phyloP scores from a whole-genome alignment of 2,888 invertebrate genomes.

The Drosophila testacea region DNA sequence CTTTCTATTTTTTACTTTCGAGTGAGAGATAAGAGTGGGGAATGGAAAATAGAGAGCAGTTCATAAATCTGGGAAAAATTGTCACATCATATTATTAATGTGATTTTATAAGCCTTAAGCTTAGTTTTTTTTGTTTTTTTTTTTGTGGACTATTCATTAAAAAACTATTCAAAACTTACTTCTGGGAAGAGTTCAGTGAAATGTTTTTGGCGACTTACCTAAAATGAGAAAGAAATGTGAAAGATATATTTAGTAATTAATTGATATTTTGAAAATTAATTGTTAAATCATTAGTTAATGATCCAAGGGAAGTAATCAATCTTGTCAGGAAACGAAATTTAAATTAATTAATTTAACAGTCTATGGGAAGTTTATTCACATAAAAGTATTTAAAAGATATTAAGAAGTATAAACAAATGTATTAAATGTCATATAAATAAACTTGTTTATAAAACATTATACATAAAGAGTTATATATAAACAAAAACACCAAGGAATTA shows the following conservation, averaged over 20 bases:
- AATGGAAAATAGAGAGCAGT: constrained; percentile 3
- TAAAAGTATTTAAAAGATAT: background rate
- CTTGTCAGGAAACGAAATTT: constrained; percentile 14
- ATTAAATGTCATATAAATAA: background rate
- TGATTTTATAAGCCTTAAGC: constrained; percentile 30
- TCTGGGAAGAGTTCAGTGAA: constrained; percentile 30
- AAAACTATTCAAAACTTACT: constrained; percentile 40
- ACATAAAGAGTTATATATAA: too few species aligned
- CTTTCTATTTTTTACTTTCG: constrained; percentile 63
- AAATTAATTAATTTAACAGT: constrained; percentile 24
- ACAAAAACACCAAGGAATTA: too few species aligned
- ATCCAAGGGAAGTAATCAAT: constrained; percentile 16
- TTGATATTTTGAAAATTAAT: constrained; percentile 27
- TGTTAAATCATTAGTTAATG: constrained; percentile 37
- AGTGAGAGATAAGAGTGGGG: background rate
- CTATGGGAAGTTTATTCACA: constrained; percentile 11
- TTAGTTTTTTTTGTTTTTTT: constrained; percentile 5
- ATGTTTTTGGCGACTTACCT: constrained; percentile 67
- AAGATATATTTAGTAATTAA: constrained; percentile 46
- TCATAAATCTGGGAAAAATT: constrained; percentile 58
- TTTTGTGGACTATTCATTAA: constrained; percentile 21
- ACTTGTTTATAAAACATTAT: background rate
- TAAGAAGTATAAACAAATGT: background rate
- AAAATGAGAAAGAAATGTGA: constrained; percentile 56
- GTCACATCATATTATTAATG: constrained; percentile 52